Evolutionary conservation across 92 coral and sea anemone genomes (phyloP), one percentile per base, ranked within the genome.

Genomic region (Pocillopora grandis): DNA sequence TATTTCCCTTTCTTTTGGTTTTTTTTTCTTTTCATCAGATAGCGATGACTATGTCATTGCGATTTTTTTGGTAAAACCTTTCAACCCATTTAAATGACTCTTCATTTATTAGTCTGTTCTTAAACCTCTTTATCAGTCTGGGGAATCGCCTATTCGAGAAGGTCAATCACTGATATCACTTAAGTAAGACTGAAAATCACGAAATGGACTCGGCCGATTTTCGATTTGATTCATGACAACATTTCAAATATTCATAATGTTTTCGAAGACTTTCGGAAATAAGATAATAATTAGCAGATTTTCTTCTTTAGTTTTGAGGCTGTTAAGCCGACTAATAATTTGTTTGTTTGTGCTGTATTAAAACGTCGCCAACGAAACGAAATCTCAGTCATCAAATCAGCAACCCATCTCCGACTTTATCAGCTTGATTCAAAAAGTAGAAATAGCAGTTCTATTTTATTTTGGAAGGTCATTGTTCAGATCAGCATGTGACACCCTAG

Each of bases 231-330:
- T 5, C 2, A 35, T 37, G 21, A 70, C 36, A 70, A 55, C 62
- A 48, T 16, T 49, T 79, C 8, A 79, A 79, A 65, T 79, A 79
- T 79, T 65, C 75, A 79, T 79, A 35, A 56, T 79, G 83, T 79
- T 67, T 66, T 23, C 75, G 20, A 21, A 16, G 62, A 21, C 42
- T 19, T 12, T 48, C 21, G 64, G 18, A 21, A 18, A 66, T 66
- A 15, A 65, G 52, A 55, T 56, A 55, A 66, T 33, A 33, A 79
- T 66, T 79, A 66, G 31, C 72, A 49, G 55, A 66, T 64, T 66
- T 63, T 27, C 56, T 15, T 66, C 63, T 9, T 66, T 64, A 2
- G 55, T 77, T 37, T 37, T 77, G 64, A 77, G 66, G 74, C 15
- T 11, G 12, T 35, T 36, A 42, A 17, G 72, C 48, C 14, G 42